Evolutionary conservation across 2,888 invertebrate genomes (phyloP).

Genomic region (Drosophila pseudotakahashii): DNA sequence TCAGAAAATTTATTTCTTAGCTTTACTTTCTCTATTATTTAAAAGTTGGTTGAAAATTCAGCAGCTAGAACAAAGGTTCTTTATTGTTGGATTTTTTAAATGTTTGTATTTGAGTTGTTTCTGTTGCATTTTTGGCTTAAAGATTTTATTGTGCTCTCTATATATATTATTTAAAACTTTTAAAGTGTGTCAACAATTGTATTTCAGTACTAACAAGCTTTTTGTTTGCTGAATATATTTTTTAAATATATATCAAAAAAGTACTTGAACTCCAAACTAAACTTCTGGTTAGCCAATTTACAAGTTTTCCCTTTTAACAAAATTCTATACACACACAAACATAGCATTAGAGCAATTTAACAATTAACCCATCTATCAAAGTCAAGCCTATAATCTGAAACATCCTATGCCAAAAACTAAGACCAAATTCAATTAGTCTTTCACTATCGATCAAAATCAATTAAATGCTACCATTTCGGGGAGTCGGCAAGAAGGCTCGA

Average conservation of each 20-base stretch:
- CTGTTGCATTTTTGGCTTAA: neutral
- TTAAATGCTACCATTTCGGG: conserved; percentile 25
- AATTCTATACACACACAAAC: neutral
- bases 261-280: neutral
- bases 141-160: neutral
- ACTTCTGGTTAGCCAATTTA: too few species aligned
- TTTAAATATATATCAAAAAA: neutral
- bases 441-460: conserved; percentile 39
- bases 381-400: neutral
- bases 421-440: conserved; percentile 25
- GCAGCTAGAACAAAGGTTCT: neutral
- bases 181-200: neutral
- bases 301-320: neutral
- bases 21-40: neutral
- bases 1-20: neutral
- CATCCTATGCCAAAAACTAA: neutral
- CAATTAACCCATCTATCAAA: neutral
- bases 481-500: neutral
- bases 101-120: neutral
- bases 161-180: neutral
- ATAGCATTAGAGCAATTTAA: neutral
- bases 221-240: too few species aligned
- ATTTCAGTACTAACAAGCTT: too few species aligned
- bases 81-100: neutral
- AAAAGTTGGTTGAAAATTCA: neutral